A percentile compares a stretch with the other conserved stretches of the same genome.
Conservation (phyloP, 23 tunicate species). For the Corella eumyota region DNA sequence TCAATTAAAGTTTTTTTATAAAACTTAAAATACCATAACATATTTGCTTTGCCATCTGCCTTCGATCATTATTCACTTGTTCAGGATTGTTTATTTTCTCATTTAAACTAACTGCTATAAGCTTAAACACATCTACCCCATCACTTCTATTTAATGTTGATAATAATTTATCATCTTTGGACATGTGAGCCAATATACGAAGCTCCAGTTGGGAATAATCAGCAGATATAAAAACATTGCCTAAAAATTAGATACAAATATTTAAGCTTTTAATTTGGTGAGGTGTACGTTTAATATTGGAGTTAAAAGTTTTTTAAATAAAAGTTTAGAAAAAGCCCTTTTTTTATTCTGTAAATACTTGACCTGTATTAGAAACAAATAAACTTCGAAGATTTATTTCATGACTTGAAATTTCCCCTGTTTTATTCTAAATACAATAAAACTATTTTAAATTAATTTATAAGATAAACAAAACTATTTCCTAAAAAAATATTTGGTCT, state of each 20-base stretch:
- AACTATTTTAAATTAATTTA: too few species aligned
- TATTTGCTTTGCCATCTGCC: constrained; percentile 61
- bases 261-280: not conserved
- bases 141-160: constrained; percentile 15
- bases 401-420: too few species aligned
- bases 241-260: constrained; percentile 14
- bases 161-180: constrained; percentile 41
- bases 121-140: constrained; percentile 36
- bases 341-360: too few species aligned
- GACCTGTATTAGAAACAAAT: too few species aligned
- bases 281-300: not conserved
- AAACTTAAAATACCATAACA: constrained; percentile 93
- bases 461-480: too few species aligned
- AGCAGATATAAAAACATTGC: constrained; percentile 47
- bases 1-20: too few species aligned
- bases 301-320: not conserved
- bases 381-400: too few species aligned
- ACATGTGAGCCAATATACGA: constrained; percentile 80
- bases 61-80: constrained; percentile 43
- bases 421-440: too few species aligned
- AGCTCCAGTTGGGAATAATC: constrained; percentile 90
- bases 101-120: constrained; percentile 36
- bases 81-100: not conserved
- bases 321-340: too few species aligned
- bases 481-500: too few species aligned